A percentile compares a stretch with the other conserved stretches of the same genome.
These are phyloP conservation scores for Oscheius sp. DNA, from an alignment of 2,888 invertebrate species.

Conservation along the genomic window DNA sequence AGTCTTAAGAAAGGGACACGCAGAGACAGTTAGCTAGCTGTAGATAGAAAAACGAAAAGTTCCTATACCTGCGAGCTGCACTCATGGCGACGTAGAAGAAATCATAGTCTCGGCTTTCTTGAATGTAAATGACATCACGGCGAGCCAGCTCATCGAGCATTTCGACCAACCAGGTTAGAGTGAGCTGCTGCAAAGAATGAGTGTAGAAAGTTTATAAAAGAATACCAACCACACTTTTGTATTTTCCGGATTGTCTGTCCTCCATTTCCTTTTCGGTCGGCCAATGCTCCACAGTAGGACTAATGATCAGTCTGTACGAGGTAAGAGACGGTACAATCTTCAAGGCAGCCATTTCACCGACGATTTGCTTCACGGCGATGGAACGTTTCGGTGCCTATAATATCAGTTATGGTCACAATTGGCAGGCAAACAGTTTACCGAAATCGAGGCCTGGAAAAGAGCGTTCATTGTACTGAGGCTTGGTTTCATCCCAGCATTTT, in stretches of 20 bases:
- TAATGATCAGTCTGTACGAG: constrained; percentile 45
- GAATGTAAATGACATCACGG: constrained; percentile 32
- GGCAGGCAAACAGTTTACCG: constrained; percentile 21
- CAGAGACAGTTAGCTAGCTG: too few relatives aligned
- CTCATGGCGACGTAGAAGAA: constrained; percentile 57
- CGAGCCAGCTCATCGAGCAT: constrained; percentile 45
- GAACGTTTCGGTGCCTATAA: constrained; percentile 10
- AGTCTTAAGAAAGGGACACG: too few relatives aligned
- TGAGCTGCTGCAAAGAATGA: constrained; percentile 26
- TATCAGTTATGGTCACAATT: not conserved
- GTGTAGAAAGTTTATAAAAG: not conserved
- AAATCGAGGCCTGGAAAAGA: constrained; percentile 39
- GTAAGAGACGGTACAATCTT: constrained; percentile 52
- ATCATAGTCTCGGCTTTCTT: constrained; percentile 37
- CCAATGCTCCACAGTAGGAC: constrained; percentile 40
- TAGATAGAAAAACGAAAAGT: too few relatives aligned
- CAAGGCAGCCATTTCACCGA: constrained; percentile 57
- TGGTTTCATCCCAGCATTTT: constrained; percentile 32
- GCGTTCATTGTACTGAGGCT: constrained; percentile 44
- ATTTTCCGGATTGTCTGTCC: constrained; percentile 23
- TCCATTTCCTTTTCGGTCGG: constrained; percentile 35
- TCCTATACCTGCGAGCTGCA: constrained; percentile 38
- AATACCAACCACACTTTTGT: constrained; percentile 37
- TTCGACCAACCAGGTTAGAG: constrained; percentile 56
- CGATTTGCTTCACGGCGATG: constrained; percentile 39